Base-by-base conservation (phyloP, 2,113 vertebrate species). In the Sorex fumeus region DNA sequence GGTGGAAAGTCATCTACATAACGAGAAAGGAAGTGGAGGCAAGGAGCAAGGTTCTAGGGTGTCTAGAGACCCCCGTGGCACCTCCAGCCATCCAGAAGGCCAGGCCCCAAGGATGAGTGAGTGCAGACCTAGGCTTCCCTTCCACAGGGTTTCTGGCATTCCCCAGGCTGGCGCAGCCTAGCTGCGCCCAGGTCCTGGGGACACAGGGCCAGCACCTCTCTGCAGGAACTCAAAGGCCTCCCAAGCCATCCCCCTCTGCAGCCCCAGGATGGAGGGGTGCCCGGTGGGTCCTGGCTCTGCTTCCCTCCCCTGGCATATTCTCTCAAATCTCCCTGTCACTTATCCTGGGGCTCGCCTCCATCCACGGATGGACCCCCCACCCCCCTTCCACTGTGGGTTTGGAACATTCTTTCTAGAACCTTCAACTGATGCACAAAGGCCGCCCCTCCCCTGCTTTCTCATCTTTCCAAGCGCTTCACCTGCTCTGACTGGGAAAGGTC, bases 401-500 rank as follows among this genome's bases (percentile, higher is more conserved):
- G n/a, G 25, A 11, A 62, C 43, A 27, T 16, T 45, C 40, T 53
- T 5, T 67, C 57, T 19, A 19, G 57, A 21, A 64, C 32, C 43
- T 23, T 62, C 19, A 45, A 4, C n/a, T 66, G 23, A 50, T 50
- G 57, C 34, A 13, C 60, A 40, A 86, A 43, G n/a, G 62, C 50
- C 40, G 60, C 23, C 23, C 64, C 21, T 18, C 1, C 0, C 10
- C 30, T 19, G 27, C 25, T 11, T 57, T 21, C 45, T 70, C 8
- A 18, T 18, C 79, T 69, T 86, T 80, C 36, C 62, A 13, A 23
- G 27, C 32, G 69, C 32, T 43, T 84, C 3, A 9, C 32, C 47
- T 80, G 89, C 78, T 92, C 79, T 87, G 60, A 75, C 13, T 88
- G 71, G 79, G 69, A 69, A 91, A 92, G 53, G 70, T 16, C 84